A percentile compares a stretch with the other conserved stretches of the same genome.
Evolutionary conservation across 2,888 invertebrate genomes (phyloP).

Genomic region (Tetheella fluctuosa): DNA sequence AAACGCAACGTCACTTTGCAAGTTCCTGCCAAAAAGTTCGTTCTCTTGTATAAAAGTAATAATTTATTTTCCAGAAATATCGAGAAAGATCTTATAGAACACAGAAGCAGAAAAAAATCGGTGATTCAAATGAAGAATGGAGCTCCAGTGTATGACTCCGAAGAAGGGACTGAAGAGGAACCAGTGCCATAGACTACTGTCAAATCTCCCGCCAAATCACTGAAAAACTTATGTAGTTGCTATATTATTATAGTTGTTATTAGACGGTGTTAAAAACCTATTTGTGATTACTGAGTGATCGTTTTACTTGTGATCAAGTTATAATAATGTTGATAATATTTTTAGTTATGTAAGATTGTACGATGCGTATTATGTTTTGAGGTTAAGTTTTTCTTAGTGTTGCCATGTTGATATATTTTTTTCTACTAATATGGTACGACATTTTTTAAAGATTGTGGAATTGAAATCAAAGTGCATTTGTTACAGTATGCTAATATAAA

Average conservation of each 20-base stretch:
- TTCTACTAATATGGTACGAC: constrained; percentile 44
- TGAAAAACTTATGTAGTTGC: constrained; percentile 1
- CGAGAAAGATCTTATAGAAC: constrained; percentile 80
- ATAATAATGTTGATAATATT: constrained; percentile 24
- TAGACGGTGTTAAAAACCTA: constrained; percentile 34
- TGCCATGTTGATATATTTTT: constrained; percentile 67
- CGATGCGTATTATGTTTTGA: constrained; percentile 47
- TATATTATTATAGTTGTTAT: constrained; percentile 11
- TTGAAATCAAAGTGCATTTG: constrained; percentile 74
- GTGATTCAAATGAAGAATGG: constrained; percentile 84
- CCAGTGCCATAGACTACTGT: constrained; percentile 80
- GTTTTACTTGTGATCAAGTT: constrained; percentile 57
- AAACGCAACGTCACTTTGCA: too few species aligned
- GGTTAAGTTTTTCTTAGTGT: constrained; percentile 50
- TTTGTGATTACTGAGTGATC: constrained; percentile 68
- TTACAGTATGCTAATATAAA: constrained; percentile 54
- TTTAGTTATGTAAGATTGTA: constrained; percentile 17
- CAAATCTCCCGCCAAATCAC: constrained; percentile 44
- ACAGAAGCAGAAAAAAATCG: constrained; percentile 83
- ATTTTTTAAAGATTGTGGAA: constrained; percentile 52
- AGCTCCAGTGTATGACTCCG: constrained; percentile 82
- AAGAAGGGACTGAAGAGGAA: constrained; percentile 87
- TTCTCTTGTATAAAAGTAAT: constrained; percentile 11
- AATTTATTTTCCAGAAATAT: constrained; percentile 58
- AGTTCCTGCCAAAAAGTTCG: too few species aligned